phyloP scores from a whole-genome alignment of 2,113 vertebrate species.

The Gambusia holbrooki region DNA sequence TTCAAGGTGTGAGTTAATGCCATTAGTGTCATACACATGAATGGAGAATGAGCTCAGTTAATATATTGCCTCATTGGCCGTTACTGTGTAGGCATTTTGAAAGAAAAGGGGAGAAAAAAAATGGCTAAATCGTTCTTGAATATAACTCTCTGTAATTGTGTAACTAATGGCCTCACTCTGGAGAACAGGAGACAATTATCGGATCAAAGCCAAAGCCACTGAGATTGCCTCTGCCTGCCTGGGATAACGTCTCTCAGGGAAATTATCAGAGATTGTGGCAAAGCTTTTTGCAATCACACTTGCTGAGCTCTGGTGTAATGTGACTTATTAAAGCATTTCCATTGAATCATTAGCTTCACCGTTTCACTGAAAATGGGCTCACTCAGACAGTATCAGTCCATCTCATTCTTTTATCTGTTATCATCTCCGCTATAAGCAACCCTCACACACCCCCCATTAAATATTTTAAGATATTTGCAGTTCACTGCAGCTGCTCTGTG shows the following conservation, averaged over 20 bases:
- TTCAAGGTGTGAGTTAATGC: conserved; percentile 44
- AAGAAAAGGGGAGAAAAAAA: background rate
- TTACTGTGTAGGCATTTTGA: conserved; percentile 48
- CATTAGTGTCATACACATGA: conserved; percentile 49
- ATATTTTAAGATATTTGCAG: conserved; percentile 52
- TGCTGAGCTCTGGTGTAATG: conserved; percentile 51
- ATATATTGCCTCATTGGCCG: conserved; percentile 60
- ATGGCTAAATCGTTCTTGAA: conserved; percentile 37
- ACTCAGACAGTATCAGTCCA: conserved; percentile 47
- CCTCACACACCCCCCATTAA: conserved; percentile 35
- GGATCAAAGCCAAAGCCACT: conserved; percentile 52
- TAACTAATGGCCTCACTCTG: conserved; percentile 64
- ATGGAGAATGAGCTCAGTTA: conserved; percentile 40
- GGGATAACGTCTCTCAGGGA: conserved; percentile 50
- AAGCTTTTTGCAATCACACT: conserved; percentile 53
- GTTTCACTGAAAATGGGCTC: conserved; percentile 62
- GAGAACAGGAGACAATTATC: conserved; percentile 63
- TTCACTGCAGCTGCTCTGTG: conserved; percentile 30
- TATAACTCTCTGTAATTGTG: conserved; percentile 61
- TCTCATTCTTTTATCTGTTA: conserved; percentile 38
- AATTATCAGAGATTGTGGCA: conserved; percentile 63
- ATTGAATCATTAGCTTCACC: conserved; percentile 70
- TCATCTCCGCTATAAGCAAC: conserved; percentile 9
- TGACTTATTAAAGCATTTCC: conserved; percentile 63
- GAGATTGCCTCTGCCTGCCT: conserved; percentile 52